phyloP scores from a whole-genome alignment of 2,888 invertebrate genomes.

The Macrosiphum euphorbiae region DNA sequence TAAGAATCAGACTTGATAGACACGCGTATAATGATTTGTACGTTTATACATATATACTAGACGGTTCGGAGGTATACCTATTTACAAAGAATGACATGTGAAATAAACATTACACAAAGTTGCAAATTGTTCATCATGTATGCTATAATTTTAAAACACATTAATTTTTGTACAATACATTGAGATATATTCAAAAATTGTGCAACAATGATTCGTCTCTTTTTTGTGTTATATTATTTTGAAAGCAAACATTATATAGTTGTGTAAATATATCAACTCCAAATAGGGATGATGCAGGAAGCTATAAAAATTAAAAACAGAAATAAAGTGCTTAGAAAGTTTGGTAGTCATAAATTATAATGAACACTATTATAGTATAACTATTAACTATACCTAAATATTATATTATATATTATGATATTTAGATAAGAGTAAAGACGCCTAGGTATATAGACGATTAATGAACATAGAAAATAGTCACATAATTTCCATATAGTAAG shows the following conservation, averaged over 20 bases:
- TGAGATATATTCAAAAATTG: slow-evolving; percentile 21
- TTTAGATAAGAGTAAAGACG: not conserved
- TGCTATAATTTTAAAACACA: slow-evolving; percentile 32
- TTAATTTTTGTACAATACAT: not conserved
- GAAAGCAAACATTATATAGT: not conserved
- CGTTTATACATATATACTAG: not conserved
- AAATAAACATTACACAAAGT: not conserved
- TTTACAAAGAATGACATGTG: slow-evolving; percentile 31
- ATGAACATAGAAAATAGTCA: not conserved
- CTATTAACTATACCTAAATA: not conserved
- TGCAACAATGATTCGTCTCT: slow-evolving; percentile 25
- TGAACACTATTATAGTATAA: not conserved
- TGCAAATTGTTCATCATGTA: not conserved
- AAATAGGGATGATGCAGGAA: not conserved
- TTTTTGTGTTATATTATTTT: not conserved
- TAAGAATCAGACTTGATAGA: slow-evolving; percentile 12
- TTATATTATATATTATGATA: not conserved
- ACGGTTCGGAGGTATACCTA: not conserved
- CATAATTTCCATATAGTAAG: not conserved
- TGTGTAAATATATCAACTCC: not conserved
- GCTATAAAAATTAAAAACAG: not conserved
- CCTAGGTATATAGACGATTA: not conserved
- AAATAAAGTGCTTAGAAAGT: slow-evolving; percentile 26
- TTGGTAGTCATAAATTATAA: not conserved
- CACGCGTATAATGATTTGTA: slow-evolving; percentile 15